Conservation (phyloP, 1,140 invertebrate species). For the Drosophila erecta region DNA sequence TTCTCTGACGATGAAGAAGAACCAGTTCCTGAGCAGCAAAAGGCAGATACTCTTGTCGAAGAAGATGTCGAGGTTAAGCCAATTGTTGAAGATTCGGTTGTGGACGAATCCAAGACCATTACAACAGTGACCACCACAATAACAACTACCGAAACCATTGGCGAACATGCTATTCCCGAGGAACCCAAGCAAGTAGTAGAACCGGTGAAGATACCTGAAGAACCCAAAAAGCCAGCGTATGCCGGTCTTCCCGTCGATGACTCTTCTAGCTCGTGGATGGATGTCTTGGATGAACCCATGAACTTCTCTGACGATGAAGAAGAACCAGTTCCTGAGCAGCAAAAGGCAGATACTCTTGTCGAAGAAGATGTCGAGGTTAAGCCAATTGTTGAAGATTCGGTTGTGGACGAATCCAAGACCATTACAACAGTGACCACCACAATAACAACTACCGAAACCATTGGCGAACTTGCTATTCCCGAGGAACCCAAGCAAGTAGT, state of each 20-base stretch:
- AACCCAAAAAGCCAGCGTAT: constrained; percentile 67
- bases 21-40: background rate
- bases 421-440: constrained; percentile 27
- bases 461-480: constrained; percentile 1
- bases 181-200: background rate
- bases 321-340: constrained; percentile 16
- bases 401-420: constrained; percentile 15
- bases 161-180: background rate
- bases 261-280: constrained; percentile 72
- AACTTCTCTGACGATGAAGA: constrained; percentile 85
- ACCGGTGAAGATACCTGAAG: constrained; percentile 29
- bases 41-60: background rate
- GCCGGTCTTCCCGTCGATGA: constrained; percentile 85
- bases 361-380: background rate
- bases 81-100: background rate
- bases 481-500: constrained; percentile 32
- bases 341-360: background rate
- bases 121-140: constrained; percentile 21
- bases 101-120: constrained; percentile 9
- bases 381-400: background rate
- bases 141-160: constrained; percentile 12
- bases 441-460: constrained; percentile 7
- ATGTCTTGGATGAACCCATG: constrained; percentile 76
- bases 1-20: constrained; percentile 82
- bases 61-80: background rate